Evolutionary conservation across 2,797 vertebrate genomes (phyloP), one percentile per base, ranked within the genome.

Genomic region (Arnoldichthys spilopterus): DNA sequence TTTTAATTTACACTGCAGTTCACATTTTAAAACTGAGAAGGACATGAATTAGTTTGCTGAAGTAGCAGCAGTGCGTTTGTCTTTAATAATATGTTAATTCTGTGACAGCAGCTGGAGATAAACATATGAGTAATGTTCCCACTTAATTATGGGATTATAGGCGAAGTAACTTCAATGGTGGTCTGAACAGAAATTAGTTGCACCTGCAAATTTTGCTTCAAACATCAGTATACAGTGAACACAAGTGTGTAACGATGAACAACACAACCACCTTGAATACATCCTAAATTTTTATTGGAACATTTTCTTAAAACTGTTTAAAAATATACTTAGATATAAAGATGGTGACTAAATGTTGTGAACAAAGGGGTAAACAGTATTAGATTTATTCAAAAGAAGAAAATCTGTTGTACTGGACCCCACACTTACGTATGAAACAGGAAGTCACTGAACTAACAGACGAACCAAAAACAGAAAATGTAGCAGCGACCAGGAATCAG

Each of bases 221-320:
- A 30, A 68, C 15, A 9, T 18, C 2, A 4, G 51, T 2, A 67
- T 47, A 47, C 40, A 26, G 22, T 22, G n/a, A 67, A 16, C 1
- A 26, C 28, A 24, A 4, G 11, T 49, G 67, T 34, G 28, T 18
- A 70, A 47, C 70, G 73, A 72, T 53, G 34, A 69, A 43, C 24
- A 75, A 15, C 63, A 67, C 40, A 47, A 40, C 22, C 4, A 18
- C 22, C 7, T 66, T 68, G 70, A 56, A 61, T 74, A 76, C 70
- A 69, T 80, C 47, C 81, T 80, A 82, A 64, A 49, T 88, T 86
- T 88, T 90, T 88, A 85, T 87, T 90, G 85, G 40, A 81, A 93
- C 76, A 62, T 84, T 91, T 92, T 90, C 85, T 90, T 90, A 91
- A 92, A 93, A 94, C 90, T 91, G 88, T 87, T 90, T 89, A 89